These are phyloP conservation scores for Scomber colias DNA, from an alignment of 2,113 vertebrate species.

Conservation along the genomic window DNA sequence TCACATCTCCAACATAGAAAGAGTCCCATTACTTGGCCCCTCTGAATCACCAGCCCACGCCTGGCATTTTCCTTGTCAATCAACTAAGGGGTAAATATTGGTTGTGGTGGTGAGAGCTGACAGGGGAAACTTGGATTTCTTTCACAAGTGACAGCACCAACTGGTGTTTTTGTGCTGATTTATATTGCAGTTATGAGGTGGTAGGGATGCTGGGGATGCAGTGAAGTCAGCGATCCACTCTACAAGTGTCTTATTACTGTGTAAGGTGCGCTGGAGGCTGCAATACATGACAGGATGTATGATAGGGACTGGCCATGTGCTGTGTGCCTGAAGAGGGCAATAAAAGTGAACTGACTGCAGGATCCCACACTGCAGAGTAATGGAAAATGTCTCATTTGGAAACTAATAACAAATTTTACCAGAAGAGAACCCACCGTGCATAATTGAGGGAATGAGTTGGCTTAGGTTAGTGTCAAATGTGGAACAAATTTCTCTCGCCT, in stretches of 20 bases:
- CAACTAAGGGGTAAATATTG: constrained; percentile 74
- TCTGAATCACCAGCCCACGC: constrained; percentile 74
- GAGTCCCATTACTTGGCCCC: constrained; percentile 69
- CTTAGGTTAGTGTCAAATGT: constrained; percentile 42
- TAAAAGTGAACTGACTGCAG: constrained; percentile 30
- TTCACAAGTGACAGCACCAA: constrained; percentile 59
- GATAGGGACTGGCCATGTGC: constrained; percentile 41
- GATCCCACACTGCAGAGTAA: constrained; percentile 35
- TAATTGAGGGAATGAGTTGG: constrained; percentile 48
- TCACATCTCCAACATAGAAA: constrained; percentile 66
- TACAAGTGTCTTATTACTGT: constrained; percentile 38
- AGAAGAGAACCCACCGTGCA: constrained; percentile 29
- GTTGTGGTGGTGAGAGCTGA: constrained; percentile 59
- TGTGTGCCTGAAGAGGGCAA: constrained; percentile 41
- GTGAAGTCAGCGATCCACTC: constrained; percentile 36
- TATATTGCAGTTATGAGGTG: constrained; percentile 42
- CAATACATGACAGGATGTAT: constrained; percentile 46
- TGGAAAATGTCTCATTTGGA: constrained; percentile 57
- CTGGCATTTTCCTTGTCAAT: constrained; percentile 76
- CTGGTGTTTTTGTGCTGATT: constrained; percentile 66
- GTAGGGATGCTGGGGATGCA: constrained; percentile 12
- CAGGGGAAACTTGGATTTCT: constrained; percentile 66
- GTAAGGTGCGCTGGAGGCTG: constrained; percentile 24
- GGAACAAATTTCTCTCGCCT: constrained; percentile 21
- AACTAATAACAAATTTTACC: constrained; percentile 51